A percentile compares a stretch with the other conserved stretches of the same genome.
Conservation (phyloP, 1,140 invertebrate species). For the Laupala kohalensis region DNA sequence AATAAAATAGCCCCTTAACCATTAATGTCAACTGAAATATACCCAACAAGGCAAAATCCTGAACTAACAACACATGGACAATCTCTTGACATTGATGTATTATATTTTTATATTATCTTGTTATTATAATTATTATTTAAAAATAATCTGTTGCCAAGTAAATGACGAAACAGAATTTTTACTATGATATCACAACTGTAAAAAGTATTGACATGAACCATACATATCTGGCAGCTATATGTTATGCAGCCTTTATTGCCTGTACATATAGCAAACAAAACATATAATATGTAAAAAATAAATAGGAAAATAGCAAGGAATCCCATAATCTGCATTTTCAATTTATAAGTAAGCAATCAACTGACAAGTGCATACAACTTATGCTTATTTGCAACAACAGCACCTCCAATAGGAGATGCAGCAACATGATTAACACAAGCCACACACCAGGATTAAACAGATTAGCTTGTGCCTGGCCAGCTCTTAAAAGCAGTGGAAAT, state of each 20-base stretch:
- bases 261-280: background rate
- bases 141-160: background rate
- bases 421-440: background rate
- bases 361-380: background rate
- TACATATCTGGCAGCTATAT: background rate
- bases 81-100: background rate
- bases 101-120: background rate
- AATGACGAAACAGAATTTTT: background rate
- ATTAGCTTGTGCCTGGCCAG: background rate
- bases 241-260: background rate
- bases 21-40: slow-evolving; percentile 15
- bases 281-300: background rate
- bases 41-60: slow-evolving; percentile 12
- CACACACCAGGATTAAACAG: background rate
- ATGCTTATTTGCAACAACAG: background rate
- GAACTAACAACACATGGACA: too few species aligned
- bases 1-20: slow-evolving; percentile 15
- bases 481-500: background rate
- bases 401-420: background rate
- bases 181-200: background rate
- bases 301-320: background rate
- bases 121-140: background rate
- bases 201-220: background rate
- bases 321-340: background rate
- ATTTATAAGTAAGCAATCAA: slow-evolving; percentile 6